A percentile compares a stretch with the other conserved stretches of the same genome.
Evolutionary conservation across 2,888 invertebrate species (phyloP).

Genomic region (Drosophila paranaensis): DNA sequence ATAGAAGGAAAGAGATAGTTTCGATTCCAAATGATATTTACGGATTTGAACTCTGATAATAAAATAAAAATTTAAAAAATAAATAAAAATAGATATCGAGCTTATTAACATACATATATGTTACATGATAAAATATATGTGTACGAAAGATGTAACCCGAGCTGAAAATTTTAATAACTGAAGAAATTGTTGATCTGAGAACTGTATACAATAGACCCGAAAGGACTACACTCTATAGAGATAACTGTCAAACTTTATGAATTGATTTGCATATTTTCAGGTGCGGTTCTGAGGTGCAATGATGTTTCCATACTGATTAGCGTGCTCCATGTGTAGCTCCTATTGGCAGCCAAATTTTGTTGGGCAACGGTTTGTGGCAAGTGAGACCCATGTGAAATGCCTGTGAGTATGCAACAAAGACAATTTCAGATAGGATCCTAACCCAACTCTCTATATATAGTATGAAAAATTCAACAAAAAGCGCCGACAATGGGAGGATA

Average conservation of each 20-base stretch:
- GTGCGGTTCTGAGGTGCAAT: slow-evolving; percentile 46
- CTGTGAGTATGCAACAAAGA: slow-evolving; percentile 68
- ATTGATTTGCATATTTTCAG: slow-evolving; percentile 18
- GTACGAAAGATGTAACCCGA: no score
- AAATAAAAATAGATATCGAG: no score
- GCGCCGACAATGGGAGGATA: slow-evolving; percentile 85
- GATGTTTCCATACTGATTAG: slow-evolving; percentile 62
- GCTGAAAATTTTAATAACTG: not conserved
- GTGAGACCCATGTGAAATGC: slow-evolving; percentile 84
- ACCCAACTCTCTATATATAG: slow-evolving; percentile 42
- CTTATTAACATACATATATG: no score
- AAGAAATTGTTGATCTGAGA: not conserved
- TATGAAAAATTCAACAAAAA: slow-evolving; percentile 85
- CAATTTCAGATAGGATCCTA: not conserved
- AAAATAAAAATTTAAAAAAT: not conserved
- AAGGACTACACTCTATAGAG: no score
- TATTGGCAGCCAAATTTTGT: slow-evolving; percentile 69
- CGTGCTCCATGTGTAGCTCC: slow-evolving; percentile 69
- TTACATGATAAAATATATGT: no score
- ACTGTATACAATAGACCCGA: not conserved
- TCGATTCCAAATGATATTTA: not conserved
- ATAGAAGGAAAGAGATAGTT: not conserved
- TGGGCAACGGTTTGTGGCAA: slow-evolving; percentile 78
- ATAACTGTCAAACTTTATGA: no score
- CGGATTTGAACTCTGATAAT: not conserved